Percentiles rank a stretch among this genome's conserved stretches.
Conservation (phyloP, 2,113 vertebrate species). For the Siphamia tubifer region DNA sequence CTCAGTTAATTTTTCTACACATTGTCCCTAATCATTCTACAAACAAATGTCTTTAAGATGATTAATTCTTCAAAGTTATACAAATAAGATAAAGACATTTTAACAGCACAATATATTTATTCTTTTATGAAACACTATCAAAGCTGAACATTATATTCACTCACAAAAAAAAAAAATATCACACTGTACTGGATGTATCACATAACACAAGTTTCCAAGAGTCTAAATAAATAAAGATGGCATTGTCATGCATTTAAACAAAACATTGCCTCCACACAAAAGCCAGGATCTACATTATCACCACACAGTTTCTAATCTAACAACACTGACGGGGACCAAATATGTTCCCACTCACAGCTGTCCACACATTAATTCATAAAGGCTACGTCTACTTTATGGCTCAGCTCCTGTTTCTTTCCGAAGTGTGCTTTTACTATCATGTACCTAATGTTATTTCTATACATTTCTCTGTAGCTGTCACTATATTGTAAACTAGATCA, state of each 20-base stretch:
- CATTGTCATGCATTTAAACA: constrained; percentile 41
- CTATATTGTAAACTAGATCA: constrained; percentile 16
- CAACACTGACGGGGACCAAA: neutral
- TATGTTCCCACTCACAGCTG: neutral
- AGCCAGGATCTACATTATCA: neutral
- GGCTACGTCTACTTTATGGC: constrained; percentile 53
- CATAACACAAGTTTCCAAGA: constrained; percentile 33
- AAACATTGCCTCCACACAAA: constrained; percentile 31
- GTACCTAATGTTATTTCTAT: neutral
- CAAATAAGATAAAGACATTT: neutral
- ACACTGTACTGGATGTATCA: constrained; percentile 34
- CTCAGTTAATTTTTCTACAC: too few relatives aligned
- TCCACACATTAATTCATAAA: constrained; percentile 4
- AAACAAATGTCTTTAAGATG: neutral
- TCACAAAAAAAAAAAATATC: constrained; percentile 55
- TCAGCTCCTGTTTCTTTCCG: constrained; percentile 38
- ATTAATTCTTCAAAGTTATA: neutral
- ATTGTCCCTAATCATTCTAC: neutral
- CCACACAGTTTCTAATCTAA: constrained; percentile 17
- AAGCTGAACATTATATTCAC: constrained; percentile 25
- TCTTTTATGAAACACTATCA: constrained; percentile 43
- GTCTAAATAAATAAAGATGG: constrained; percentile 29
- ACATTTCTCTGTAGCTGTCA: neutral
- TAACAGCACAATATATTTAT: constrained; percentile 54
- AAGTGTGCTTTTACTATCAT: constrained; percentile 26